Base-by-base conservation (phyloP, 2,888 invertebrate genomes). In the Liodrosophila aerea region DNA sequence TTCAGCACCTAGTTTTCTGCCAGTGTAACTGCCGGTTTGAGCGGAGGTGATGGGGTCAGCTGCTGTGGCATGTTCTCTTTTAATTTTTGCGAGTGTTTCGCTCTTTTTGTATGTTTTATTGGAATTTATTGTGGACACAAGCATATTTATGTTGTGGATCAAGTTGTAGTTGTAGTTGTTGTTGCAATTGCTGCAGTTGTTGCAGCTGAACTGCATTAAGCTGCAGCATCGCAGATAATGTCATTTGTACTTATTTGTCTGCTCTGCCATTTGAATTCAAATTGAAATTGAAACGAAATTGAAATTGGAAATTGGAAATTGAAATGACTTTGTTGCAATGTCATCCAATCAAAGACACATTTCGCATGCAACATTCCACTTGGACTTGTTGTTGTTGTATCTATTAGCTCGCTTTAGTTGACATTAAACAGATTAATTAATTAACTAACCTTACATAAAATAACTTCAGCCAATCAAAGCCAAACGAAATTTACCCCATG, bases 251-350 rank as follows among this genome's bases (percentile, higher is more conserved):
- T 49, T 56, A 57, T 49, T 50, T 58, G 44, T 53, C 57, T 61
- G 46, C 43, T 31, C 47, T 63, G 56, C 31, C 64, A 64, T 68
- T 76, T 73, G 74, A 76, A 74, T 71, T 51, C 49, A 57, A 70
- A 70, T 64, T 67, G 60, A 59, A 76, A 76, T 67, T 71, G 61
- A 78, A 68, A 68, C 68, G 51, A 16, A 76, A 44, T 58, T 18
- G 43, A 46, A 65, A 68, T 64, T 68, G 53, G 51, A 16, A n/a
- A n/a, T n/a, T n/a, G n/a, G n/a, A 49, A 72, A 73, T 72, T 73
- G 64, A 81, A 77, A 82, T 77, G 82, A 77, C 78, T 77, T 82
- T 77, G 78, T 64, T 75, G 78, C 77, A 77, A 77, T 77, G 77
- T 81, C 77, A 76, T 63, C 49, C 70, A 71, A 71, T 70, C 63